phyloP scores from a whole-genome alignment of 2,113 vertebrate genomes.

The Anoura caudifer region DNA sequence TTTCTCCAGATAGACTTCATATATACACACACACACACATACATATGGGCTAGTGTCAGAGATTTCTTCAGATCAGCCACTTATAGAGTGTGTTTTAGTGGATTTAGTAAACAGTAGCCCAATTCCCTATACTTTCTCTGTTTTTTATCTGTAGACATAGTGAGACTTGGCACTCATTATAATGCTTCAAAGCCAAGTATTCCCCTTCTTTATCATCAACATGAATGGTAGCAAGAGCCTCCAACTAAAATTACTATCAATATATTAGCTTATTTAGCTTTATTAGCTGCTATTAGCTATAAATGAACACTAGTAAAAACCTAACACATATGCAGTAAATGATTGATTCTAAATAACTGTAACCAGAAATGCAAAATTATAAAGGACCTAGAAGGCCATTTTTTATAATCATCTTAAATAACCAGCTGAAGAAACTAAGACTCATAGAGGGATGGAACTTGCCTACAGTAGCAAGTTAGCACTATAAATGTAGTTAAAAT shows the following conservation, averaged over 20 bases:
- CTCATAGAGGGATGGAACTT: not conserved
- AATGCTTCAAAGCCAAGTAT: not conserved
- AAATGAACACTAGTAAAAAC: conserved; percentile 1
- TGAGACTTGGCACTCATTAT: not conserved
- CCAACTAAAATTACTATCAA: conserved; percentile 1
- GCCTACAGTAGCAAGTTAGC: not conserved
- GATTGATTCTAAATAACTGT: not conserved
- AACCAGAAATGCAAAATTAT: not conserved
- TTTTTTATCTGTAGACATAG: not conserved
- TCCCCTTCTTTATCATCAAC: not conserved
- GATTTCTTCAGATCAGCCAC: not conserved
- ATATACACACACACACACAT: too few species aligned
- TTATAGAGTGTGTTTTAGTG: not conserved
- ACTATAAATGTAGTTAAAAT: not conserved
- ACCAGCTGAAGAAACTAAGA: not conserved
- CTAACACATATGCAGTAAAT: not conserved
- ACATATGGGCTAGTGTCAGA: not conserved
- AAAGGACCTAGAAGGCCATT: not conserved
- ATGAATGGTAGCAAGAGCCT: not conserved
- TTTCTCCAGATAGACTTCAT: too few species aligned
- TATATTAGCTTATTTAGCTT: not conserved
- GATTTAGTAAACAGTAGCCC: not conserved
- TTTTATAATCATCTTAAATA: not conserved
- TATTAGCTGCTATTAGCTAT: not conserved
- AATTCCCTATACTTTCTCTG: not conserved